These are phyloP conservation scores for Ictidomys tridecemlineatus DNA, from an alignment of 2,113 vertebrate species.

Conservation along the genomic window DNA sequence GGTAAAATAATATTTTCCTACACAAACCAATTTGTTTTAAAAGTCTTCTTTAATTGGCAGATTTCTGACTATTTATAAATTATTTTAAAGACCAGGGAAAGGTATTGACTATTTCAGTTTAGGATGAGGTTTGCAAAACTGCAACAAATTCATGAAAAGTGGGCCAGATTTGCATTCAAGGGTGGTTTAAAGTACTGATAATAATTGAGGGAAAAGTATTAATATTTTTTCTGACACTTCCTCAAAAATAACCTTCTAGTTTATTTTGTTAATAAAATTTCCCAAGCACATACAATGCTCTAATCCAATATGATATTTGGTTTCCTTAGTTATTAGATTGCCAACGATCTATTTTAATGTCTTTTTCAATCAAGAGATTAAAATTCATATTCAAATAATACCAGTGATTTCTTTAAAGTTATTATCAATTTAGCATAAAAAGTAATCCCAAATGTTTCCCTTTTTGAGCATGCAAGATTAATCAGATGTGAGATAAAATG, in stretches of 20 bases:
- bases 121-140: neutral
- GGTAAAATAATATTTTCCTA: conserved; percentile 40
- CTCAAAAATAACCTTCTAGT: conserved; percentile 23
- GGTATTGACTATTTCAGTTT: neutral
- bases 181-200: neutral
- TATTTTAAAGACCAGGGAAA: neutral
- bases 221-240: neutral
- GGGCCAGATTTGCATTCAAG: neutral
- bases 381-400: conserved; percentile 59
- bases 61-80: neutral
- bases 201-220: neutral
- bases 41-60: conserved; percentile 30
- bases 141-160: neutral
- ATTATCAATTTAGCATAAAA: conserved; percentile 72
- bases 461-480: conserved; percentile 70
- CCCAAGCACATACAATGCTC: neutral
- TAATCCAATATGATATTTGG: neutral
- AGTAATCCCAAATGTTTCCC: conserved; percentile 51
- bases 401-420: conserved; percentile 63
- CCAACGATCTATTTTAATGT: conserved; percentile 61
- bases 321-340: conserved; percentile 33
- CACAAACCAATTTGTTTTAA: conserved; percentile 52
- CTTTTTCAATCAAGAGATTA: conserved; percentile 68
- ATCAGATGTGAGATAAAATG: conserved; percentile 58
- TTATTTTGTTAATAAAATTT: conserved; percentile 51